Conservation (phyloP, 1,140 invertebrate genomes). For the Drosophila persimilis region DNA sequence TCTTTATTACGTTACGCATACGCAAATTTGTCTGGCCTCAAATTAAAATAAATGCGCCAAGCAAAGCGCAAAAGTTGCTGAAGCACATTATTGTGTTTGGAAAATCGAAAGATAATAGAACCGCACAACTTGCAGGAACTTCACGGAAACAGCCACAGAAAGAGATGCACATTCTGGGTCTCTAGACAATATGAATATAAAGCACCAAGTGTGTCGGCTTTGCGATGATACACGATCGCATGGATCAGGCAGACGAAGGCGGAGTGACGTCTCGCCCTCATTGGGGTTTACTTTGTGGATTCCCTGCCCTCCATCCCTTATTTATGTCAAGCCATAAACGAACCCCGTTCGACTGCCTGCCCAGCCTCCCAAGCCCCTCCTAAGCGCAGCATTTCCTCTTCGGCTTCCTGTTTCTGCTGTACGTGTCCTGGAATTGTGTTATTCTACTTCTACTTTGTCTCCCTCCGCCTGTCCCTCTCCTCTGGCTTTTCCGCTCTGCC, state of each 20-base stretch:
- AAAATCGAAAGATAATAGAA: conserved; percentile 49
- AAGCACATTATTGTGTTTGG: conserved; percentile 25
- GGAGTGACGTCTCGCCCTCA: conserved; percentile 6
- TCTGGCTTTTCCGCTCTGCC: conserved; percentile 9
- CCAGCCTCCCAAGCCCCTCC: not conserved
- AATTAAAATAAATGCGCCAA: conserved; percentile 67
- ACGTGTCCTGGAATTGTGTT: conserved; percentile 30
- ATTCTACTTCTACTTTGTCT: not conserved
- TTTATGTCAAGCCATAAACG: conserved; percentile 43
- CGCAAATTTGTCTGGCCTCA: conserved; percentile 60
- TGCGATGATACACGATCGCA: conserved; percentile 2
- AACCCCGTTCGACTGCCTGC: conserved; percentile 2
- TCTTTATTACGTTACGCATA: conserved; percentile 60
- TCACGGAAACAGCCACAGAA: too few species aligned
- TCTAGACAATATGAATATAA: too few species aligned
- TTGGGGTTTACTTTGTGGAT: conserved; percentile 28
- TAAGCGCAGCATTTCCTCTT: conserved; percentile 34
- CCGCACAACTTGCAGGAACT: not conserved
- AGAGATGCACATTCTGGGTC: too few species aligned
- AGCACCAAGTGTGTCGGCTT: too few species aligned
- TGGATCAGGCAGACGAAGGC: conserved; percentile 21
- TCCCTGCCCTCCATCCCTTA: conserved; percentile 20
- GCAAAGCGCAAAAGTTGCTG: conserved; percentile 35
- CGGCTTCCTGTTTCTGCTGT: conserved; percentile 26
- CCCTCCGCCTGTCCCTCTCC: too few species aligned